A percentile compares a stretch with the other conserved stretches of the same genome.
Evolutionary conservation across 30 jellyfish, hydroid and myxozoan genomes (phyloP).

Genomic region (Clytia hemisphaerica): DNA sequence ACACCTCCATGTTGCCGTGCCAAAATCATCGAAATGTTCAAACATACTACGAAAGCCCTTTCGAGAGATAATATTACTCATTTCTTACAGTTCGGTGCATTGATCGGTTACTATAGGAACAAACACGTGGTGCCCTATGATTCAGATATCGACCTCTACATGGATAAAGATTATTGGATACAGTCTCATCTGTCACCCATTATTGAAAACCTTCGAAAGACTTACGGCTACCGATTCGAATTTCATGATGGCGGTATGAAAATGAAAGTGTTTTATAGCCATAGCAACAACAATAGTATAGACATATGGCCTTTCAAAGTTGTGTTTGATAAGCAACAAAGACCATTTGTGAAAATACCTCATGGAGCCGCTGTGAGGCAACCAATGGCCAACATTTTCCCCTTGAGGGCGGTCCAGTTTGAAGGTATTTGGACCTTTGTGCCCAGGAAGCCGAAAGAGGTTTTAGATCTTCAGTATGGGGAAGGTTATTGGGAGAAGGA

Average conservation of each 20-base stretch:
- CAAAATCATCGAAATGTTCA: conserved; percentile 47
- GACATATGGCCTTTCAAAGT: conserved; percentile 80
- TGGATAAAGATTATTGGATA: conserved; percentile 53
- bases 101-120: conserved; percentile 82
- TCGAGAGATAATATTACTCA: conserved; percentile 31
- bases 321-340: background rate
- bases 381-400: conserved; percentile 37
- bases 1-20: conserved; percentile 93
- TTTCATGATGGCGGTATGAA: conserved; percentile 41
- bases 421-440: conserved; percentile 50
- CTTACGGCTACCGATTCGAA: conserved; percentile 32
- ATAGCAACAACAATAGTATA: conserved; percentile 21
- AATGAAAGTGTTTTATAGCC: conserved; percentile 46
- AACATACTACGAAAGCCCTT: conserved; percentile 34
- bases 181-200: conserved; percentile 38
- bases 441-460: conserved; percentile 57
- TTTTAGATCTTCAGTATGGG: conserved; percentile 58
- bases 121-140: conserved; percentile 76
- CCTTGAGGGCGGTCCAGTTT: conserved; percentile 31
- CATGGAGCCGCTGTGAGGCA: conserved; percentile 27
- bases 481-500: conserved; percentile 58
- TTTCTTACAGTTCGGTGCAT: conserved; percentile 71
- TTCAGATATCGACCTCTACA: conserved; percentile 59
- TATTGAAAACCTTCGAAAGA: conserved; percentile 7
- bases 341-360: conserved; percentile 25